A percentile compares a stretch with the other conserved stretches of the same genome.
Evolutionary conservation across 2,888 invertebrate species (phyloP).

Genomic region (Lithophane leautieri): DNA sequence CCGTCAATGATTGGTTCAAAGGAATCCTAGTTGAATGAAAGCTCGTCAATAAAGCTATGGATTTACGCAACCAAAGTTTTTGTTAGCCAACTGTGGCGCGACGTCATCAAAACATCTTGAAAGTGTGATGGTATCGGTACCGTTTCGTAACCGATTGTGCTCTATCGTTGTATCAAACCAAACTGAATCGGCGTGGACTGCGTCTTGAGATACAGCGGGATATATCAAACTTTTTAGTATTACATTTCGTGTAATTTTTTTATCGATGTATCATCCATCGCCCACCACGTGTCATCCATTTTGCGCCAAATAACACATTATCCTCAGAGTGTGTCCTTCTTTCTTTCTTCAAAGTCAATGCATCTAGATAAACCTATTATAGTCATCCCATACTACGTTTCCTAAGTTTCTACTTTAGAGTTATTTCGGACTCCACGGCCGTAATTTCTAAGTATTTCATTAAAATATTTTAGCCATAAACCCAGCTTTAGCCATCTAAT

Average conservation of each 20-base stretch:
- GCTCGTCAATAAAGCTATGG: slow-evolving; percentile 73
- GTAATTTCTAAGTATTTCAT: neutral
- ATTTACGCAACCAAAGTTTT: slow-evolving; percentile 83
- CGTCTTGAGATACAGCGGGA: slow-evolving; percentile 57
- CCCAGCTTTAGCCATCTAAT: slow-evolving; percentile 20
- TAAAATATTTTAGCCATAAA: slow-evolving; percentile 24
- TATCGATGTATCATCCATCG: neutral
- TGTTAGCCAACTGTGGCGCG: slow-evolving; percentile 75
- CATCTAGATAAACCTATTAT: neutral
- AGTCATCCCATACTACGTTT: neutral
- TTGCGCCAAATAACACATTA: neutral
- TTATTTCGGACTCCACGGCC: neutral
- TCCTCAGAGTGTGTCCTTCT: neutral
- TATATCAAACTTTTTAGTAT: neutral
- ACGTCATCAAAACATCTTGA: slow-evolving; percentile 85
- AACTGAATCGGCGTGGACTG: slow-evolving; percentile 71
- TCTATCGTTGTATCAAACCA: slow-evolving; percentile 75
- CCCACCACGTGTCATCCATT: neutral
- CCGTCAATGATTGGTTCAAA: slow-evolving; percentile 42
- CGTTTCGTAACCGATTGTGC: slow-evolving; percentile 83
- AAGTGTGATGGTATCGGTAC: slow-evolving; percentile 82
- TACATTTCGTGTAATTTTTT: neutral
- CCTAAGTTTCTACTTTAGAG: neutral
- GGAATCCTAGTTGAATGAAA: slow-evolving; percentile 74
- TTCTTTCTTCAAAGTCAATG: neutral